Conservation (phyloP, 2,113 vertebrate genomes). For the Pomatostomus ruficeps region DNA sequence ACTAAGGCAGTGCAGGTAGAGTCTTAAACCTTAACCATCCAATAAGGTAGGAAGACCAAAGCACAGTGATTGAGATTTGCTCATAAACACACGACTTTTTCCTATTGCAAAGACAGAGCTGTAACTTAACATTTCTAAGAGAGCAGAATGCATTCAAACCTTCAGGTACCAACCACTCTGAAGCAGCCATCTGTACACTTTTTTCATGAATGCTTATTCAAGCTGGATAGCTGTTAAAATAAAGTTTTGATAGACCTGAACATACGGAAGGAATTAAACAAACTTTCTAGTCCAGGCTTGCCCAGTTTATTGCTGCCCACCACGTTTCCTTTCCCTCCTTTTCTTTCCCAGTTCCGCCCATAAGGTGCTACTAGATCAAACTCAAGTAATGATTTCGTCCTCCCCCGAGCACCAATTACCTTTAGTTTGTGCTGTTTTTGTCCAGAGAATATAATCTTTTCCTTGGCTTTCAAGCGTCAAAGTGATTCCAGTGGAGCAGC, state of each 20-base stretch:
- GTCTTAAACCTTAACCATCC: neutral
- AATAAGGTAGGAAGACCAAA: neutral
- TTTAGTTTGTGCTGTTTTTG: conserved; percentile 72
- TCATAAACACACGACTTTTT: neutral
- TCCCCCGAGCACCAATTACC: conserved; percentile 42
- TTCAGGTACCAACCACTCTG: neutral
- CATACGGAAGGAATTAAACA: neutral
- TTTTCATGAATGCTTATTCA: neutral
- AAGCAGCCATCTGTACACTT: neutral
- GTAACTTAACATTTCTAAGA: neutral
- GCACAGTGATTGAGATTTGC: neutral
- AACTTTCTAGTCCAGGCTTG: neutral
- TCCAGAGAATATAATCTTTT: conserved; percentile 86
- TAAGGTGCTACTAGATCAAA: neutral
- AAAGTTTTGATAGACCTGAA: neutral
- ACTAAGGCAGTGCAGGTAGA: neutral
- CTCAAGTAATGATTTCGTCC: neutral
- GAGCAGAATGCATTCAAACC: neutral
- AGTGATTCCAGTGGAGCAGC: conserved; percentile 85
- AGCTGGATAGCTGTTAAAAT: neutral
- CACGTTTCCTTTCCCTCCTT: neutral
- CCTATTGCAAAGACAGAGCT: neutral
- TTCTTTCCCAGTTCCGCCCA: neutral
- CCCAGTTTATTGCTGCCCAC: neutral
- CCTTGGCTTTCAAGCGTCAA: conserved; percentile 78